These are phyloP conservation scores for Zele albiditarsus DNA, from an alignment of 2,888 invertebrate genomes.

Conservation along the genomic window DNA sequence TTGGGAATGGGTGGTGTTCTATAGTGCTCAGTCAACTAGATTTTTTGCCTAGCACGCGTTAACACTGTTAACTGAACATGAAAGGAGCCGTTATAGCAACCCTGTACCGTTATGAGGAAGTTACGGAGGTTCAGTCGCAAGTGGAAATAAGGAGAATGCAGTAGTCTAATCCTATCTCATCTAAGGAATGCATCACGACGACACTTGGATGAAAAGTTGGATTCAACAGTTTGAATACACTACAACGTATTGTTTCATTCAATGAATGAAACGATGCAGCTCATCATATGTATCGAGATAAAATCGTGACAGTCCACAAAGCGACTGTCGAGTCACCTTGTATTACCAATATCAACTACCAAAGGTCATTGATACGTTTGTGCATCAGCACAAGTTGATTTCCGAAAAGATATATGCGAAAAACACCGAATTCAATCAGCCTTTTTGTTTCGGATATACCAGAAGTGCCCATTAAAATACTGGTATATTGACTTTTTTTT, in stretches of 20 bases:
- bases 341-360: background rate
- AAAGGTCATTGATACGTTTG: background rate
- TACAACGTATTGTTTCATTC: background rate
- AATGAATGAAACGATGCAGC: background rate
- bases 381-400: background rate
- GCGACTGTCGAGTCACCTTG: background rate
- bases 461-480: too few relatives aligned
- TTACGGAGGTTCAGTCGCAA: background rate
- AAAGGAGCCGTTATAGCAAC: background rate
- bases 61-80: conserved; percentile 4
- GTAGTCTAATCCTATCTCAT: background rate
- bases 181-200: background rate
- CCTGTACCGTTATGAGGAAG: background rate
- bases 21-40: background rate
- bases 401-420: background rate
- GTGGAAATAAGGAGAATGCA: background rate
- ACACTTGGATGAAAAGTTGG: background rate
- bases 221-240: background rate
- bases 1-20: background rate
- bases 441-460: too few relatives aligned
- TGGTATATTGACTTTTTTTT: too few relatives aligned
- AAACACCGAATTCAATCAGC: too few relatives aligned
- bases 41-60: background rate
- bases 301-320: background rate
- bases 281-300: background rate